phyloP scores from a whole-genome alignment of 2,113 vertebrate species.

The Piprites chloris region DNA sequence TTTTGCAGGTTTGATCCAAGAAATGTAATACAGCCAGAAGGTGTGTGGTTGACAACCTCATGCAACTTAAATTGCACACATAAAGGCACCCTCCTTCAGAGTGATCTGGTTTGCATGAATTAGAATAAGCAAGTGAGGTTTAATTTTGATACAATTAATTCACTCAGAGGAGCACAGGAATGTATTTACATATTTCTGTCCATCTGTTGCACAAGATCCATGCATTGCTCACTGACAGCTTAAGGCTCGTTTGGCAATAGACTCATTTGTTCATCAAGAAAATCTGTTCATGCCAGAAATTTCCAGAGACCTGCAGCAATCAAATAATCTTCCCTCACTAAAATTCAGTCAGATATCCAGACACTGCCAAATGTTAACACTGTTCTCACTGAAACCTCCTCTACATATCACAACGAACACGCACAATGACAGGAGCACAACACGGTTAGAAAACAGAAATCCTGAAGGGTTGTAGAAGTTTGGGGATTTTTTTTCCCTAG shows the following conservation, averaged over 20 bases:
- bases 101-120: not conserved
- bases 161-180: not conserved
- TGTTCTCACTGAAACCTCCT: not conserved
- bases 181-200: not conserved
- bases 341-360: not conserved
- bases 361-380: not conserved
- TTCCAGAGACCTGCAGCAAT: not conserved
- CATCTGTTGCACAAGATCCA: not conserved
- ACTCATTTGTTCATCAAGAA: not conserved
- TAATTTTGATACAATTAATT: not conserved
- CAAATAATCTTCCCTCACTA: not conserved
- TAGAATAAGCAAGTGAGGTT: not conserved
- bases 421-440: not conserved
- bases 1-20: not conserved
- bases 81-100: not conserved
- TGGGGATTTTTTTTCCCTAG: not conserved
- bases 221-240: not conserved
- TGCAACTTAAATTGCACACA: not conserved
- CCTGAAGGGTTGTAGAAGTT: not conserved
- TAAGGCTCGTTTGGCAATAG: not conserved
- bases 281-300: not conserved
- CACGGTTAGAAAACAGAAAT: not conserved
- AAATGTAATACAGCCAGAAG: not conserved
- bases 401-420: not conserved
- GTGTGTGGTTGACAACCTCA: accelerated